Evolutionary conservation across 2,888 invertebrate species (phyloP), one percentile per base, ranked within the genome.

Genomic region (Parnassius glacialis): DNA sequence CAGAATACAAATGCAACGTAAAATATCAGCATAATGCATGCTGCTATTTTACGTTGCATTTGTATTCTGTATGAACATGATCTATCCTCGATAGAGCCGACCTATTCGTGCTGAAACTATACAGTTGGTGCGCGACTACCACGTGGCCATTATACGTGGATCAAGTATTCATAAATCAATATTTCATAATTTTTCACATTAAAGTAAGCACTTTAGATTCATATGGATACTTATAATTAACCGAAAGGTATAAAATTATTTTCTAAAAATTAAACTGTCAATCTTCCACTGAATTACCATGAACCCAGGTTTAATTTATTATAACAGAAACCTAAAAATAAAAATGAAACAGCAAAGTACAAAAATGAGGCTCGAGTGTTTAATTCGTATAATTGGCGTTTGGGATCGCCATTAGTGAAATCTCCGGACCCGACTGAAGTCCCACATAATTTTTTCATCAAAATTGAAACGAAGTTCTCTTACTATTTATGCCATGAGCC

Each of bases 341-440:
- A 54, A 62, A 50, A 54, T 20, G 2, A 20, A 25, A 50, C 45
- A 54, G 43, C 34, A 59, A 70, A 65, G 78, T 78, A 78, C 78
- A 79, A 83, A 79, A 83, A 79, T 83, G 76, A 83, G 51, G 43
- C 34, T 44, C 52, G 57, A 83, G 83, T 86, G 83, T 87, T 87
- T 89, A 89, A 88, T 89, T 88, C 88, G 81, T 83, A 80, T 89
- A 89, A 89, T 88, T 90, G 86, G 84, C 83, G 80, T 83, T 88
- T 81, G 84, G 85, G 82, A 75, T 74, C 69, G 79, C 84, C 83
- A 87, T 89, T 88, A 87, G 75, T 75, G 76, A 76, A 79, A 75
- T 80, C 79, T 77, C 77, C 71, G 73, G 73, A 77, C 74, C 75
- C 71, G 70, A 61, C 68, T 64, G 73, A 71, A 76, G 72, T 77